Evolutionary conservation across 2,797 vertebrate genomes (phyloP).

Genomic region (Pitangus sulphuratus): DNA sequence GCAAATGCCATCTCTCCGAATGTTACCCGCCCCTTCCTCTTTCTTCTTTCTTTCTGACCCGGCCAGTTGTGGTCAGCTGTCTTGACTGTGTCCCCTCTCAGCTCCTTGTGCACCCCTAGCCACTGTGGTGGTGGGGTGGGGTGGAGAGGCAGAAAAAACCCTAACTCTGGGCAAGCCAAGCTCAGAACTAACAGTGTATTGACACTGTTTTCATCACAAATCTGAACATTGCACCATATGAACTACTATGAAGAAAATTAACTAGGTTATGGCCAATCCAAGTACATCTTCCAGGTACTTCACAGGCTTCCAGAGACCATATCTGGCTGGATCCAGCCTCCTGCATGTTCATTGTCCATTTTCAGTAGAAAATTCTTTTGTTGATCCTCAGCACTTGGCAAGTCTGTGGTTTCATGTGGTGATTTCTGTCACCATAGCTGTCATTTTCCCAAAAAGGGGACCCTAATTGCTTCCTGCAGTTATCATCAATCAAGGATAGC

Average conservation of each 20-base stretch:
- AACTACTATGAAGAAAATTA: not conserved
- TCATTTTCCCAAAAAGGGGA: not conserved
- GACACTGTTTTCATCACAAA: not conserved
- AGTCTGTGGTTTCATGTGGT: not conserved
- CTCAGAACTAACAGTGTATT: fast-evolving
- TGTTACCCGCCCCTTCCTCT: not conserved
- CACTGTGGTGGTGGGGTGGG: fast-evolving
- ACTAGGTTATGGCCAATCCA: not conserved
- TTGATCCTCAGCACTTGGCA: not conserved
- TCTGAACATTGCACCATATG: fast-evolving
- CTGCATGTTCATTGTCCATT: not conserved
- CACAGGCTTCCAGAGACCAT: not conserved
- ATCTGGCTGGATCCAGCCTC: not conserved
- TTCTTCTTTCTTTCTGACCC: not conserved
- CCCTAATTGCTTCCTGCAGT: not conserved
- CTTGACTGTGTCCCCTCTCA: not conserved
- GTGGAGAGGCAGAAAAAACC: not conserved
- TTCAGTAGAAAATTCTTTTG: not conserved
- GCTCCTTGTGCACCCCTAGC: fast-evolving
- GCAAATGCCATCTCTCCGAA: fast-evolving
- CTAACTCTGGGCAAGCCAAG: not conserved
- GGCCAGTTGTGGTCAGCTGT: not conserved
- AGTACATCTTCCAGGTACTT: not conserved
- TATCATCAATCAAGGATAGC: not conserved
- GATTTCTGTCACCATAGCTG: not conserved